A percentile compares a stretch with the other conserved stretches of the same genome.
phyloP scores from a whole-genome alignment of 2,888 invertebrate genomes.

The Folsomia candida region DNA sequence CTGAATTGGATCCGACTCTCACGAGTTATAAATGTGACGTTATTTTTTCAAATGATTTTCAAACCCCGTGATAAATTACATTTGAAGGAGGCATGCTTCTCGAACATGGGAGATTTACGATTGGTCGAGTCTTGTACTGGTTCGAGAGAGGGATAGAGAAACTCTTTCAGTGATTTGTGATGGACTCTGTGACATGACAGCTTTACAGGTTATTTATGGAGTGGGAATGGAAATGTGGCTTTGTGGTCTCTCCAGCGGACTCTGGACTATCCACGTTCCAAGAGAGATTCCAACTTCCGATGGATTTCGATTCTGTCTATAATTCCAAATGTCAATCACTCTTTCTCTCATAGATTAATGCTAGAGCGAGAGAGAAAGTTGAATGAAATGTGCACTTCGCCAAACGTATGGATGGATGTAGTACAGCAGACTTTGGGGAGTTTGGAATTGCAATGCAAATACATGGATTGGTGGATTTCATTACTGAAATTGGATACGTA shows the following conservation, averaged over 20 bases:
- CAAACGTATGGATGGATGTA: no score
- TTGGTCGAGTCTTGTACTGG: neutral
- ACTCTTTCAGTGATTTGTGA: neutral
- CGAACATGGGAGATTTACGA: neutral
- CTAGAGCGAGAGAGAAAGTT: no score
- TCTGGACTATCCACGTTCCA: neutral
- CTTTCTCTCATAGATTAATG: no score
- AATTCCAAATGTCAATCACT: conserved; percentile 1
- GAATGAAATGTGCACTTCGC: no score
- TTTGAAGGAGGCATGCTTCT: neutral
- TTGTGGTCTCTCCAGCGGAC: neutral
- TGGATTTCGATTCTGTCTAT: neutral
- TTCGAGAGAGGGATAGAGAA: neutral
- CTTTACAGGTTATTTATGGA: conserved; percentile 10
- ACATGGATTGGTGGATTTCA: neutral
- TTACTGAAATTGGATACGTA: neutral
- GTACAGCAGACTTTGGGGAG: no score
- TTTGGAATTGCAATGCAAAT: neutral
- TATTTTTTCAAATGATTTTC: no score
- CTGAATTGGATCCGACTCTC: no score
- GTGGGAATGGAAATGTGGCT: conserved; percentile 9
- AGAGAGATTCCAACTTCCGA: neutral
- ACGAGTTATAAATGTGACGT: no score
- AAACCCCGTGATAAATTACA: no score
- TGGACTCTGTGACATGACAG: neutral